These are phyloP conservation scores for Myodes glareolus DNA, from an alignment of 2,113 vertebrate species.

Conservation along the genomic window DNA sequence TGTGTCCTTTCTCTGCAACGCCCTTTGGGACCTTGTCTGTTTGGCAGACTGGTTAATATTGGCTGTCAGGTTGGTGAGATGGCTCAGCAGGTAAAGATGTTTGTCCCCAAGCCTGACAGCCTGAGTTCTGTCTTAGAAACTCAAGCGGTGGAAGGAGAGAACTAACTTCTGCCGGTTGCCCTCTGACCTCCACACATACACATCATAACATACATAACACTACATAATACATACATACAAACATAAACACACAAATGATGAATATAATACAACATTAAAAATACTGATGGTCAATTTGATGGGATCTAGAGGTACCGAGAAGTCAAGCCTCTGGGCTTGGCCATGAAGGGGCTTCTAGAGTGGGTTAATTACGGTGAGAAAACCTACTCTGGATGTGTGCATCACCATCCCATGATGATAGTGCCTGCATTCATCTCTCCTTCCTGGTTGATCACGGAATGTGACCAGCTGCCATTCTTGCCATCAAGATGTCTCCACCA, in stretches of 20 bases:
- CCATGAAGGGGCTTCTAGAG: background rate
- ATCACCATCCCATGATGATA: background rate
- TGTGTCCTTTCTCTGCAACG: background rate
- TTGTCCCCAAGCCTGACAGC: background rate
- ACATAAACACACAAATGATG: background rate
- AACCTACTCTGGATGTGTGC: background rate
- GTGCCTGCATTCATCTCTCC: background rate
- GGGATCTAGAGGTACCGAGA: background rate
- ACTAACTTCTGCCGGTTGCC: background rate
- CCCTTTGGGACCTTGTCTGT: background rate
- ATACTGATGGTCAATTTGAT: background rate
- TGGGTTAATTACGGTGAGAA: background rate
- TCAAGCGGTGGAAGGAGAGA: background rate
- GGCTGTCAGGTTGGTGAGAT: background rate
- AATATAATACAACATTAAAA: background rate
- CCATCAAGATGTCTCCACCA: background rate
- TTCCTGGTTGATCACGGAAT: background rate
- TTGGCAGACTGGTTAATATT: background rate
- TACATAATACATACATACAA: background rate
- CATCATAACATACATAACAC: background rate
- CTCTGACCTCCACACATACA: background rate
- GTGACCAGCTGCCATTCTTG: background rate
- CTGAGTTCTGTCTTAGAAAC: background rate
- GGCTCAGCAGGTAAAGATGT: background rate
- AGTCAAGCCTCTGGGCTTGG: background rate